Evolutionary conservation across 2,113 vertebrate species (phyloP).

Genomic region (Tretioscincus oriximinensis): DNA sequence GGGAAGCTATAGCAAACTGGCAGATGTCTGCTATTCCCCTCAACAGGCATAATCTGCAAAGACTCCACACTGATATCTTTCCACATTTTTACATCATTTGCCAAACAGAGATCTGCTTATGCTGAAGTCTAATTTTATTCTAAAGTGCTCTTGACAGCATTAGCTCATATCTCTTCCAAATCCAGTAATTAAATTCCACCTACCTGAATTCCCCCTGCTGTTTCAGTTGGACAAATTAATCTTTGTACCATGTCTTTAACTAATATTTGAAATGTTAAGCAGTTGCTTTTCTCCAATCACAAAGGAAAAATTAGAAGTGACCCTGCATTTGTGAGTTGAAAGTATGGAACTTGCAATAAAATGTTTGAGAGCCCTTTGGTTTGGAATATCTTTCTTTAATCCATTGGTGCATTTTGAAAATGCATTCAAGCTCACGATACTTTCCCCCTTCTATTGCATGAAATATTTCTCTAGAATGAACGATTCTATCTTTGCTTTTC

Average conservation of each 20-base stretch:
- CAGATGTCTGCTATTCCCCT: neutral
- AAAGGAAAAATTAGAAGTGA: neutral
- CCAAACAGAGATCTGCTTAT: neutral
- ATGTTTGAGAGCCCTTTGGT: neutral
- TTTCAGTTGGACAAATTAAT: conserved; percentile 58
- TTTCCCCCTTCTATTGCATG: neutral
- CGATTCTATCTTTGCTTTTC: neutral
- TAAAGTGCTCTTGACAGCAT: conserved; percentile 60
- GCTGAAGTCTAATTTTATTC: conserved; percentile 61
- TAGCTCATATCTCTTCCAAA: conserved; percentile 49
- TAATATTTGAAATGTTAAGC: conserved; percentile 35
- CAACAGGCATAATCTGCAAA: neutral
- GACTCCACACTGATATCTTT: neutral
- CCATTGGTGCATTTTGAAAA: neutral
- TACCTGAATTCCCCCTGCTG: conserved; percentile 57
- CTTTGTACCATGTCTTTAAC: conserved; percentile 52
- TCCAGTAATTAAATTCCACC: conserved; percentile 61
- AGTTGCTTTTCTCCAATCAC: conserved; percentile 4
- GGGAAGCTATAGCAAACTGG: no score
- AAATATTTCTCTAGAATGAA: neutral
- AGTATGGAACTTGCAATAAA: neutral
- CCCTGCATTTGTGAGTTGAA: neutral
- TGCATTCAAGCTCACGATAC: neutral
- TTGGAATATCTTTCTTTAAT: neutral
- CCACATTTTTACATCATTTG: neutral